Evolutionary conservation across 2,888 invertebrate genomes (phyloP).

Genomic region (Macropis europaea): DNA sequence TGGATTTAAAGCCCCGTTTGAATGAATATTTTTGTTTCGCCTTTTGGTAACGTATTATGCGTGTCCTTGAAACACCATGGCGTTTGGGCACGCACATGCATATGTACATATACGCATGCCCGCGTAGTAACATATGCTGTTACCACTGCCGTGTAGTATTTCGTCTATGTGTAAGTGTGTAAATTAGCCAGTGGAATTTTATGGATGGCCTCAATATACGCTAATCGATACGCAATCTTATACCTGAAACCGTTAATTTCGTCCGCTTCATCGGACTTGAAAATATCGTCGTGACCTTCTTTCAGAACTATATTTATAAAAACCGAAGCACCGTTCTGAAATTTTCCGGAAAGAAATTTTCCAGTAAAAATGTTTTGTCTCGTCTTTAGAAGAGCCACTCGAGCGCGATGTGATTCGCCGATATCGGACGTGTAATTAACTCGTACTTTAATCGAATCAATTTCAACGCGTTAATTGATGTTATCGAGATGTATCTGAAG

Average conservation of each 20-base stretch:
- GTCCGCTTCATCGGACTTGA: not conserved
- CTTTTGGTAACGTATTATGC: not conserved
- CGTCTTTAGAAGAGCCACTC: too few relatives aligned
- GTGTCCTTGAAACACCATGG: constrained; percentile 36
- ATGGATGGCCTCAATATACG: not conserved
- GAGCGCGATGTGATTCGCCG: not conserved
- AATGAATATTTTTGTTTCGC: constrained; percentile 3
- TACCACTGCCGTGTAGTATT: not conserved
- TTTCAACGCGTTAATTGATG: not conserved
- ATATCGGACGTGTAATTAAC: not conserved
- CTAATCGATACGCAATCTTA: not conserved
- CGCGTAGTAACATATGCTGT: not conserved
- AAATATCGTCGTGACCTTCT: not conserved
- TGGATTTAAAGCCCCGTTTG: not conserved
- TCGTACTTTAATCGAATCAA: not conserved
- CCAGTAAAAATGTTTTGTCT: too few relatives aligned
- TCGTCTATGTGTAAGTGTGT: constrained; percentile 6
- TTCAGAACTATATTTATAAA: too few relatives aligned
- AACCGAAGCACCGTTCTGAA: too few relatives aligned
- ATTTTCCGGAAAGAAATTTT: too few relatives aligned
- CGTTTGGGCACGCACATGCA: constrained; percentile 11
- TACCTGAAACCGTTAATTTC: not conserved
- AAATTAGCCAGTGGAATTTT: constrained; percentile 7
- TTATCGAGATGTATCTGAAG: not conserved
- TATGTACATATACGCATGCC: not conserved